These are phyloP conservation scores for Baronia brevicornis DNA, from an alignment of 2,888 invertebrate genomes.

Conservation along the genomic window DNA sequence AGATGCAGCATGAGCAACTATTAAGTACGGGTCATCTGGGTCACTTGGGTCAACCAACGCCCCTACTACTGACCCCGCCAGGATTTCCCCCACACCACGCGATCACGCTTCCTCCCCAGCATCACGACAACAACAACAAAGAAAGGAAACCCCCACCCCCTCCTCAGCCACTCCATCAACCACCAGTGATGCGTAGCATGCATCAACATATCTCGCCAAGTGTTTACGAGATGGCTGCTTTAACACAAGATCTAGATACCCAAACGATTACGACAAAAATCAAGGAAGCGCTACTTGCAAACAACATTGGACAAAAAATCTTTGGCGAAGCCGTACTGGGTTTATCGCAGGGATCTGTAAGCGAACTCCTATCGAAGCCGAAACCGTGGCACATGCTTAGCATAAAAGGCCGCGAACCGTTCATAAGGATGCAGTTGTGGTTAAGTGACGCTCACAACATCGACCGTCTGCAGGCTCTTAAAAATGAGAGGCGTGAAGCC, in stretches of 20 bases:
- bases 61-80: conserved; percentile 84
- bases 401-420: conserved; percentile 97
- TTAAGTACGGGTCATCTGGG: conserved; percentile 73
- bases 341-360: conserved; percentile 96
- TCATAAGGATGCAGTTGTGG: conserved; percentile 98
- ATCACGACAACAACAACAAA: conserved; percentile 75
- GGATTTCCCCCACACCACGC: conserved; percentile 85
- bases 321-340: conserved; percentile 99
- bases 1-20: conserved; percentile 82
- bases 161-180: conserved; percentile 78
- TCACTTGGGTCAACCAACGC: conserved; percentile 71
- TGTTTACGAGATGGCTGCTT: conserved; percentile 97
- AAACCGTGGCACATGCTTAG: conserved; percentile 99
- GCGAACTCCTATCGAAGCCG: conserved; percentile 97
- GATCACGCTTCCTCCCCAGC: conserved; percentile 79
- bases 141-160: conserved; percentile 74
- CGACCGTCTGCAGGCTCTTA: conserved; percentile 92
- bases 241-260: conserved; percentile 97
- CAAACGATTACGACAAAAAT: conserved; percentile 97
- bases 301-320: conserved; percentile 98
- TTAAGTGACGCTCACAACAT: conserved; percentile 96
- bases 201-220: conserved; percentile 94
- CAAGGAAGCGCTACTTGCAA: conserved; percentile 96
- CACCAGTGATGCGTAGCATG: conserved; percentile 81
- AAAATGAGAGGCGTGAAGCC: conserved; percentile 93